A percentile compares a stretch with the other conserved stretches of the same genome.
Conservation (phyloP, 2,113 vertebrate species). For the Leucoraja erinaceus region DNA sequence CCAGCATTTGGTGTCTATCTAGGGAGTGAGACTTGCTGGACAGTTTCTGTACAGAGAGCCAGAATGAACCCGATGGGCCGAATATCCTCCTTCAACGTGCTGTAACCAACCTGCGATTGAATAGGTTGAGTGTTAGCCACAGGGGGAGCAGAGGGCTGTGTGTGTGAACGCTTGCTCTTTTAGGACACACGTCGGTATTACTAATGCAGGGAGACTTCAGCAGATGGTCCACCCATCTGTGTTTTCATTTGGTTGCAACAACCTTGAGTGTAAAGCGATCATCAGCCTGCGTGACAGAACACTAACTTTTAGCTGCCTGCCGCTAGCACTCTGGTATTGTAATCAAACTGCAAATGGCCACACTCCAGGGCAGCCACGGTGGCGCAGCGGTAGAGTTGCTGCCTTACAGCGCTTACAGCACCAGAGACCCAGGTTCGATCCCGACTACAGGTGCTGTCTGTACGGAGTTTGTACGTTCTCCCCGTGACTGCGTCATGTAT, state of each 20-base stretch:
- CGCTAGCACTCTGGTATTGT: background rate
- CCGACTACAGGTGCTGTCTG: too few species aligned
- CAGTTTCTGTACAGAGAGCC: too few species aligned
- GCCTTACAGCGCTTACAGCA: too few species aligned
- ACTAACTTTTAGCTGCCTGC: constrained; percentile 1
- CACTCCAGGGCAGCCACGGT: background rate
- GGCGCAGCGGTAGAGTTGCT: too few species aligned
- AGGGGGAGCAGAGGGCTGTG: background rate
- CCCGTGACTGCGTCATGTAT: too few species aligned
- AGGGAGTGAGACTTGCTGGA: too few species aligned
- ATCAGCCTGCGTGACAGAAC: background rate
- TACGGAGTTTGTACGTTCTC: too few species aligned
- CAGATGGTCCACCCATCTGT: constrained; percentile 23
- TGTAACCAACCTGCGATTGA: background rate
- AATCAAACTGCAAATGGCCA: background rate
- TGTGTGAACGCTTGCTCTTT: background rate
- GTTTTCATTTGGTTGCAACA: background rate
- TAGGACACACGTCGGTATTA: background rate
- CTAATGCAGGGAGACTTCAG: background rate
- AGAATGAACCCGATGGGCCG: too few species aligned
- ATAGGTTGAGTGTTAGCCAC: background rate
- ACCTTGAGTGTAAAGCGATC: background rate
- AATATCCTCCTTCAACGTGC: too few species aligned
- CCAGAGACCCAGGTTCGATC: too few species aligned
- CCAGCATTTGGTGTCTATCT: too few species aligned